Evolutionary conservation across 2,888 invertebrate species (phyloP).

Genomic region (Agrenia bidenticulata): DNA sequence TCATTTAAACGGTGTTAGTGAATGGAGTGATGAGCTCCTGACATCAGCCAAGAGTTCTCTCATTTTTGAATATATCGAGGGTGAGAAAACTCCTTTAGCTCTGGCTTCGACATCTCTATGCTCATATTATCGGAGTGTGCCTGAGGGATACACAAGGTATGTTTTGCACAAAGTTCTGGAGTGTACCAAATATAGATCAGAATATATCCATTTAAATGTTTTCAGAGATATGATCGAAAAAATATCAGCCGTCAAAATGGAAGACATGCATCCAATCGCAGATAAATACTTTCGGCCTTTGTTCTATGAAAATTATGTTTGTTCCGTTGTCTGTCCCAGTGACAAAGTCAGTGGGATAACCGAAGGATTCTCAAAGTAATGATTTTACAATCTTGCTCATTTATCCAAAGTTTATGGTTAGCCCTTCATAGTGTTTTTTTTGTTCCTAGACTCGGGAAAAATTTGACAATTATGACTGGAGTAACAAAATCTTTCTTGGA

Average conservation of each 20-base stretch:
- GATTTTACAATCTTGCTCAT: slow-evolving; percentile 5
- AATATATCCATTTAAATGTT: slow-evolving; percentile 17
- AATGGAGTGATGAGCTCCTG: slow-evolving; percentile 73
- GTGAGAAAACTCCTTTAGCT: slow-evolving; percentile 58
- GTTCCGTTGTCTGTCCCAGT: slow-evolving; percentile 77
- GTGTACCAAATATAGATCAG: too few relatives aligned
- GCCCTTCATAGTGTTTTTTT: slow-evolving; percentile 9
- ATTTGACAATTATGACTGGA: slow-evolving; percentile 43
- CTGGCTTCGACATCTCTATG: slow-evolving; percentile 64
- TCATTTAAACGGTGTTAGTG: slow-evolving; percentile 62
- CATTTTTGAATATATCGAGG: slow-evolving; percentile 79
- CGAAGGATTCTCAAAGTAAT: slow-evolving; percentile 67
- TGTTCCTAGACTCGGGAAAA: slow-evolving; percentile 41
- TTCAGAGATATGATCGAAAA: slow-evolving; percentile 66
- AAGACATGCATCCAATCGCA: slow-evolving; percentile 68
- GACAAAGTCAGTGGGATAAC: slow-evolving; percentile 69
- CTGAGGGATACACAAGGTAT: slow-evolving; percentile 61
- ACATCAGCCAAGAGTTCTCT: slow-evolving; percentile 75
- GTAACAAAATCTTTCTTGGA: slow-evolving; percentile 45
- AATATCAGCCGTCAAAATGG: slow-evolving; percentile 66
- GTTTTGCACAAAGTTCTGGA: too few relatives aligned
- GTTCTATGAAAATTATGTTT: slow-evolving; percentile 64
- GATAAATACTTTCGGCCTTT: slow-evolving; percentile 69
- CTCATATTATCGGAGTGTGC: slow-evolving; percentile 69
- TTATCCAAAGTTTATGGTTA: not conserved